Percentiles rank a stretch among this genome's conserved stretches.
Conservation (phyloP, 2,797 vertebrate species). For the Thamnophis elegans region DNA sequence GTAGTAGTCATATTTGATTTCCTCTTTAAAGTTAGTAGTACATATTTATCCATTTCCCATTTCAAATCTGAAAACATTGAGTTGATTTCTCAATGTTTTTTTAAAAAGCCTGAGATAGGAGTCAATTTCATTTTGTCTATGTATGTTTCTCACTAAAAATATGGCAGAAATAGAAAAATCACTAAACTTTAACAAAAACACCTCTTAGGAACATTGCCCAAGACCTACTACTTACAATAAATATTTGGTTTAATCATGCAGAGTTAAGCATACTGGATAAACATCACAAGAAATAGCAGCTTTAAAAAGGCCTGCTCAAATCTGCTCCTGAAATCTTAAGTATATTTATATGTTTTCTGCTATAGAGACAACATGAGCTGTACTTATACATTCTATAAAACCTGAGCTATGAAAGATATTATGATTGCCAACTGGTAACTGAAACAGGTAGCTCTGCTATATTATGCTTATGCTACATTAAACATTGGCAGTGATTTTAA, state of each 20-base stretch:
- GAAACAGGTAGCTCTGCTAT: conserved; percentile 5
- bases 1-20: neutral
- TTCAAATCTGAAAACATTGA: conserved; percentile 11
- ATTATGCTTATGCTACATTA: neutral
- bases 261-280: conserved; percentile 41
- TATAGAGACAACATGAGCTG: neutral
- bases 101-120: neutral
- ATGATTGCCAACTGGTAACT: conserved; percentile 24
- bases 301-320: conserved; percentile 37
- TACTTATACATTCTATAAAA: conserved; percentile 3
- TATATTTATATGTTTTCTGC: conserved; percentile 32
- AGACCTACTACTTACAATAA: conserved; percentile 32
- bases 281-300: conserved; percentile 45
- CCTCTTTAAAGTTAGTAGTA: neutral
- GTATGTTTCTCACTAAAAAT: neutral
- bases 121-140: neutral
- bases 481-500: neutral
- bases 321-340: conserved; percentile 54
- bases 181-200: neutral
- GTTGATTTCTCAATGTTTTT: neutral
- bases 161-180: conserved; percentile 29
- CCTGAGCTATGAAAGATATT: conserved; percentile 19
- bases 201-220: conserved; percentile 26
- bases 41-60: neutral
- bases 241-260: conserved; percentile 39